Percentiles rank a stretch among this genome's conserved stretches.
Conservation (phyloP, 1,140 invertebrate genomes). For the Nebria ingens region DNA sequence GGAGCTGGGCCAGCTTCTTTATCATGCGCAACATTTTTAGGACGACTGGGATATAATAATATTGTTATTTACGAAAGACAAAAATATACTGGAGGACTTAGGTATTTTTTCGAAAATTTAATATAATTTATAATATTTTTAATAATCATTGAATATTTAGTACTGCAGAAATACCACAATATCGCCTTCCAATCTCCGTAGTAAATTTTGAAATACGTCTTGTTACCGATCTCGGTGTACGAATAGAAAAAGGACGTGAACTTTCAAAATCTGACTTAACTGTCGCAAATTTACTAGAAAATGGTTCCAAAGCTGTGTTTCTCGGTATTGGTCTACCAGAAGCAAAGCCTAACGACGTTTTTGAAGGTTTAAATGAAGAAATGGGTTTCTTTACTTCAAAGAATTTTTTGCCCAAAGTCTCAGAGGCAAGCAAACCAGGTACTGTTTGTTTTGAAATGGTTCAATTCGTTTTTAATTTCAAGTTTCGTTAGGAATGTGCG, state of each 20-base stretch:
- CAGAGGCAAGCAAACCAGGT: constrained; percentile 81
- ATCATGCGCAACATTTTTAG: constrained; percentile 93
- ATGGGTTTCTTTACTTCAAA: constrained; percentile 96
- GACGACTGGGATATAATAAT: constrained; percentile 81
- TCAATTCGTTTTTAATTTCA: constrained; percentile 36
- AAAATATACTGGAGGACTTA: constrained; percentile 78
- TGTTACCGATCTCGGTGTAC: constrained; percentile 86
- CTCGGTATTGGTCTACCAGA: constrained; percentile 91
- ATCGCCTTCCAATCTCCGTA: constrained; percentile 83
- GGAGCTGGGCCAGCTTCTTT: constrained; percentile 95
- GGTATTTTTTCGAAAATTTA: constrained; percentile 38
- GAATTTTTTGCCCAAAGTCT: constrained; percentile 79
- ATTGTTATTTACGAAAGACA: constrained; percentile 91
- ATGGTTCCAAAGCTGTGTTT: constrained; percentile 73
- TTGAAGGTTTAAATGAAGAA: constrained; percentile 60
- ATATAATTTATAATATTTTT: neutral
- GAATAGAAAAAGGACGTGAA: constrained; percentile 56
- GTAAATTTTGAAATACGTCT: constrained; percentile 90
- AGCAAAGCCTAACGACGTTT: constrained; percentile 72
- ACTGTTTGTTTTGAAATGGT: no score
- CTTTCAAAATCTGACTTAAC: constrained; percentile 60
- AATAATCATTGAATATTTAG: constrained; percentile 50
- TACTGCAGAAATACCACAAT: constrained; percentile 94
- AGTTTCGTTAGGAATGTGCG: constrained; percentile 72
- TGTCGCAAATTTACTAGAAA: constrained; percentile 53